Conservation (phyloP, 2,797 vertebrate genomes). For the Adelosebastes latens region DNA sequence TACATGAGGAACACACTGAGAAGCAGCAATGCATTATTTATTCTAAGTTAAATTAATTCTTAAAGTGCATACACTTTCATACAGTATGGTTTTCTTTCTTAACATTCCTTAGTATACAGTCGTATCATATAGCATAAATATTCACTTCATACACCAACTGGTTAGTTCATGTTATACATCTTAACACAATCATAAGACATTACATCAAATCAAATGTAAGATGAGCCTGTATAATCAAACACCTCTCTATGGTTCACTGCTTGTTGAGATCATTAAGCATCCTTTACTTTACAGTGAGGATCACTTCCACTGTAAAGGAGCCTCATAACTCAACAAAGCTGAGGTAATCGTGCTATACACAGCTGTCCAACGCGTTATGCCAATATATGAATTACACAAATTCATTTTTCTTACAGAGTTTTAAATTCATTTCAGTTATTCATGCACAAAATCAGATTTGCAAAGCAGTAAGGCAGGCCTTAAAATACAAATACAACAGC, state of each 20-base stretch:
- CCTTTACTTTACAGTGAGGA: neutral
- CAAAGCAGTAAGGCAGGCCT: neutral
- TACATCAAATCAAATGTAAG: neutral
- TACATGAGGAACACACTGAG: slow-evolving; percentile 3
- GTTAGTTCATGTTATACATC: neutral
- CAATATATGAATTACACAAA: neutral
- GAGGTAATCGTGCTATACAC: neutral
- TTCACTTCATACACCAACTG: slow-evolving; percentile 12
- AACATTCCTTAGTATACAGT: slow-evolving; percentile 7
- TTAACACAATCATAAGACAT: neutral
- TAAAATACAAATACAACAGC: neutral
- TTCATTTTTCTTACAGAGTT: neutral
- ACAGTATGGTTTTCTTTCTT: slow-evolving; percentile 16
- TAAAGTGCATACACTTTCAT: slow-evolving; percentile 43
- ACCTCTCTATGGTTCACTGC: neutral
- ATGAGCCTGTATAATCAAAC: neutral
- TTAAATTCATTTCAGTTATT: neutral
- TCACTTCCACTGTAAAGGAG: neutral
- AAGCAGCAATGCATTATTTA: slow-evolving; percentile 55
- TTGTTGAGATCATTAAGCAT: neutral
- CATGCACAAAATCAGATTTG: slow-evolving; percentile 1
- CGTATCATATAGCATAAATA: neutral
- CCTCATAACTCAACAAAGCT: neutral
- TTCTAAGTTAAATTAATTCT: slow-evolving; percentile 43
- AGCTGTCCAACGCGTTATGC: neutral